phyloP scores from a whole-genome alignment of 2,888 invertebrate genomes.

The Leptothorax acervorum region DNA sequence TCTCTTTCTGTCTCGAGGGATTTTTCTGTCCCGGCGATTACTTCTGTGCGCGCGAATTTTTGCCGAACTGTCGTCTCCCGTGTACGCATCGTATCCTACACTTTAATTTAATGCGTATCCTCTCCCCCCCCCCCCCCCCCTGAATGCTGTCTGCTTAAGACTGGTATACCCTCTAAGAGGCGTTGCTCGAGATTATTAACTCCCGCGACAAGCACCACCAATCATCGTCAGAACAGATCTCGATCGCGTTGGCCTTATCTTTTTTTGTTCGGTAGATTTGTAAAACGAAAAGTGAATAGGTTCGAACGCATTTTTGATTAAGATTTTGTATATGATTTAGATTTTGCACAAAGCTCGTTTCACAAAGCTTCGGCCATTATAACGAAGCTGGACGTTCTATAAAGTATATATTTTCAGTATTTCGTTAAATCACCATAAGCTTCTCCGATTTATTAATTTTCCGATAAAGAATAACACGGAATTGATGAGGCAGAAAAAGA shows the following conservation, averaged over 20 bases:
- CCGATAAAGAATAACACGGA: neutral
- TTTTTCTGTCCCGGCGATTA: conserved; percentile 57
- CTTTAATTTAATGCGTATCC: conserved; percentile 14
- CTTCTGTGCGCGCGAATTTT: conserved; percentile 53
- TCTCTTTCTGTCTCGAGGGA: neutral
- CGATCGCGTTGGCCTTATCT: conserved; percentile 17
- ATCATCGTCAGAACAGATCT: conserved; percentile 10
- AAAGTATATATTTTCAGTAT: neutral
- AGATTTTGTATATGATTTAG: neutral
- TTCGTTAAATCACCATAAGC: neutral
- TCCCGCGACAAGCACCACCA: neutral
- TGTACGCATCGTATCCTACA: neutral
- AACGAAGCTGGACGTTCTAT: neutral
- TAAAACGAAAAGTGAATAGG: neutral
- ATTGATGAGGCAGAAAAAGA: neutral
- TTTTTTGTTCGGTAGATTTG: neutral
- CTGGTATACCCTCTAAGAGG: neutral
- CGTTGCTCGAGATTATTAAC: conserved; percentile 27
- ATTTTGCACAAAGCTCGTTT: neutral
- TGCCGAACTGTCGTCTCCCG: conserved; percentile 46
- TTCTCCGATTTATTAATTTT: neutral
- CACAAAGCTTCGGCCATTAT: neutral
- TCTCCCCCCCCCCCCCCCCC: neutral
- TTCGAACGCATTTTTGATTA: neutral
- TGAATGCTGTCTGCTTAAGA: neutral